Conservation (phyloP, 2,888 invertebrate genomes). For the Hartigia nigra region DNA sequence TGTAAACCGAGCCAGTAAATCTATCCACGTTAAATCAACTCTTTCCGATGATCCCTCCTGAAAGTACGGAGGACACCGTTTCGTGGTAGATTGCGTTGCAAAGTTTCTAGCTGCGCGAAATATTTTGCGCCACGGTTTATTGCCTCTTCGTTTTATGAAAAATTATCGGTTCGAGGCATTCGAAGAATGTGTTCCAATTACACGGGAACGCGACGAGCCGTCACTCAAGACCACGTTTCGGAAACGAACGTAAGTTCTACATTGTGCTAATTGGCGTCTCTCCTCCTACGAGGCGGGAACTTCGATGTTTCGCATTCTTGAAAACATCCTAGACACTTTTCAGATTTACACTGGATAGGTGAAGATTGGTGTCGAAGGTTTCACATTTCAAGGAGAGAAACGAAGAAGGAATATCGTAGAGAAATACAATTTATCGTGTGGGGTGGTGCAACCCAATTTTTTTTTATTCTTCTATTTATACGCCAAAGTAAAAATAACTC, state of each 20-base stretch:
- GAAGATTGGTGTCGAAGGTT: background rate
- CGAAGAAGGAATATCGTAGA: background rate
- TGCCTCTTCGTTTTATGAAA: background rate
- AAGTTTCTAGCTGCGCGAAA: too few species aligned
- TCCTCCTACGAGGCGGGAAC: background rate
- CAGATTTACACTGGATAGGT: background rate
- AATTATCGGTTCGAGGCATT: slow-evolving; percentile 21
- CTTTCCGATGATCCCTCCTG: background rate
- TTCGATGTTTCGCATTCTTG: slow-evolving; percentile 2
- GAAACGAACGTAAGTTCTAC: slow-evolving; percentile 14
- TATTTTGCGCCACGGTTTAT: background rate
- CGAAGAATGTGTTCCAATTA: slow-evolving; percentile 41
- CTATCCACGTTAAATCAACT: background rate
- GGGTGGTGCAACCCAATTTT: background rate
- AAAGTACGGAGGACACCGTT: background rate
- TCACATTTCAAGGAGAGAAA: background rate
- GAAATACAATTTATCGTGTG: background rate
- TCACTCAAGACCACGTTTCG: slow-evolving; percentile 27
- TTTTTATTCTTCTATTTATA: background rate
- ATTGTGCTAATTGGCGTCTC: slow-evolving; percentile 5
- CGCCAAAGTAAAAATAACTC: background rate
- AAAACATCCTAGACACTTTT: background rate
- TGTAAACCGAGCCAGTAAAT: background rate
- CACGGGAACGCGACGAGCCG: slow-evolving; percentile 30
- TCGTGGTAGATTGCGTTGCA: background rate